These are phyloP conservation scores for Pollenia labialis DNA, from an alignment of 2,888 invertebrate genomes.

Conservation along the genomic window DNA sequence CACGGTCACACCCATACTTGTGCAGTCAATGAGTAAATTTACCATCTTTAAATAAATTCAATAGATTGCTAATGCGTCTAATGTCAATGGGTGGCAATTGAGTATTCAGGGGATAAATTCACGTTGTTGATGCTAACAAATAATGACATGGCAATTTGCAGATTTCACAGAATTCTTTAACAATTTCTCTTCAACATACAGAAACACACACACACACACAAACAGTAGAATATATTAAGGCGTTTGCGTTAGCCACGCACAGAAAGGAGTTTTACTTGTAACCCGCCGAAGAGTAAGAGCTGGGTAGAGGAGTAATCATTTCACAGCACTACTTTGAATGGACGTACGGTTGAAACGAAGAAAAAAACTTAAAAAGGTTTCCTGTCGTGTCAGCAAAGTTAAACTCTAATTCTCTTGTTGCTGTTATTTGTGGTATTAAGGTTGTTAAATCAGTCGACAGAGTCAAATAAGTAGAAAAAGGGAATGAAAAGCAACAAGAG, in stretches of 20 bases:
- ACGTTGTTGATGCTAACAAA: slow-evolving; percentile 80
- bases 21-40: slow-evolving; percentile 30
- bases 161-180: slow-evolving; percentile 81
- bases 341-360: slow-evolving; percentile 15
- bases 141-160: slow-evolving; percentile 83
- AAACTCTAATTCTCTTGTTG: slow-evolving; percentile 77
- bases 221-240: slow-evolving; percentile 3
- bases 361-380: slow-evolving; percentile 57
- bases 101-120: slow-evolving; percentile 71
- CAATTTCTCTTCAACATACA: slow-evolving; percentile 40
- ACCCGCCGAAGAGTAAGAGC: neutral
- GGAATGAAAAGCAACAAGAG: slow-evolving; percentile 28
- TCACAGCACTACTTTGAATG: slow-evolving; percentile 36
- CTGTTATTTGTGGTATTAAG: slow-evolving; percentile 74
- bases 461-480: slow-evolving; percentile 54
- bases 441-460: slow-evolving; percentile 74
- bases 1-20: slow-evolving; percentile 40
- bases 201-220: slow-evolving; percentile 16
- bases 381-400: slow-evolving; percentile 78
- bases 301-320: slow-evolving; percentile 46
- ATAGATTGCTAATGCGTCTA: slow-evolving; percentile 58
- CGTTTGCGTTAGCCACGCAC: slow-evolving; percentile 18
- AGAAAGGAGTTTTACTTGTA: slow-evolving; percentile 17
- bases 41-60: slow-evolving; percentile 62
- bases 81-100: slow-evolving; percentile 71